Base-by-base conservation (phyloP, 1,140 invertebrate genomes). In the Orius laevigatus region DNA sequence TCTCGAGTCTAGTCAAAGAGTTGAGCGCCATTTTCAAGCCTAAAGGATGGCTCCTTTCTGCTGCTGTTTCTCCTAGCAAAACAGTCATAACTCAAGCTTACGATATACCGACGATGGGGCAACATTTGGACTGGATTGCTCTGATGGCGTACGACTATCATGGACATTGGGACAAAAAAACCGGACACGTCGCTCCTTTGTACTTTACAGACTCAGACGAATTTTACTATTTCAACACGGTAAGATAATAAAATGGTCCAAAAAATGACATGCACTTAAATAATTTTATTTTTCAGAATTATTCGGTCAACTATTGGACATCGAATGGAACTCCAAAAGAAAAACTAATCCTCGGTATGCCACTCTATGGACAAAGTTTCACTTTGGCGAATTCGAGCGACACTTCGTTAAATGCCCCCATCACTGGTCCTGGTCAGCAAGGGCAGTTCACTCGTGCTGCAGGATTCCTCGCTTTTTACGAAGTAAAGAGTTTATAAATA, bases 111-210 rank as follows among this genome's bases (percentile, higher is more conserved):
- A 64, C 73, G 0, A 55, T 90, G 0, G 73, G 76, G 1, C 65
- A 73, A 52, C 71, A 80, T 58, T 66, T 91, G 10, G 87, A 92
- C 59, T 91, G 86, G 82, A 79, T 84, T 36, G 74, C 78, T 1
- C 76, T 92, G 2, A 89, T 89, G 76, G 76, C 82, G 1, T 90
- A 90, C 56, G 86, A 90, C 57, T 90, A 75, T 60, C 86, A 89
- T 56, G 85, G 84, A 0, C 78, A 84, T 54, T 85, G 83, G 74
- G 83, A 85, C 54, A 84, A 82, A 53, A 75, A 75, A 56, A 89
- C 86, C 4, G 83, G 84, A 3, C 86, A 90, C 57, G 75, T 88
- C 12, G 75, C 85, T 0, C 85, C 86, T 0, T 65, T 90, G 51
- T 84, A 79, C 55, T 74, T 81, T 55, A 81, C 87, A 57, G 74